Base-by-base conservation (phyloP, 2,888 invertebrate species). In the Drosophila ustulata region DNA sequence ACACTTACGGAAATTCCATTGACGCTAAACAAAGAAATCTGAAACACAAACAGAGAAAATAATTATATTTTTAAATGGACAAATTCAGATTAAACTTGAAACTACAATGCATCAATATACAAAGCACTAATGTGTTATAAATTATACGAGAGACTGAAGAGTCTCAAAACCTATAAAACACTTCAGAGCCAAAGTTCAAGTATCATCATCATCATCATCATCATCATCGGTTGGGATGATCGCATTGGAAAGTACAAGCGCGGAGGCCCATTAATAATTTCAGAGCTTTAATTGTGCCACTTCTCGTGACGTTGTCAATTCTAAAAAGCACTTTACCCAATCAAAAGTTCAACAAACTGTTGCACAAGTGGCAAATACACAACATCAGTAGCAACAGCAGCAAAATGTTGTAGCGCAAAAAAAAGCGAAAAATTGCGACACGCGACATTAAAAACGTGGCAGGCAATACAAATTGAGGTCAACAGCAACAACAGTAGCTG, bases 391-490 rank as follows among this genome's bases (percentile, higher is more conserved):
- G 32, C 37, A 49, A 30, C 43, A 49, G 23, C 13, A 32, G 51
- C 30, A 37, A 57, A 51, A 30, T 30, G 28, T 5, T 53, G 46
- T 18, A 18, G 18, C 18, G 1, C 43, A 52, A 58, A 47, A 45
- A 66, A 50, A 59, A 72, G 56, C 65, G 30, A 71, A 66, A 64
- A 79, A 65, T 73, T 71, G 68, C 85, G 77, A 87, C 82, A 82
- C 82, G 82, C 88, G 82, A 82, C 82, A 87, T 88, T 82, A 82
- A 85, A 88, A 88, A 82, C 77, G 83, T 85, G 83, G 83, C 75
- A 72, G 86, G 86, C 88, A 85, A 83, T 85, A 88, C 85, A 83
- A 85, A 83, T 83, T 82, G 86, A 66, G 83, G 83, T 83, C 88
- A 85, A 82, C 82, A 85, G 86, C 86, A 77, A 49, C 53, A 71